These are phyloP conservation scores for Drosophila peninsularis DNA, from an alignment of 2,888 invertebrate genomes.

Conservation along the genomic window DNA sequence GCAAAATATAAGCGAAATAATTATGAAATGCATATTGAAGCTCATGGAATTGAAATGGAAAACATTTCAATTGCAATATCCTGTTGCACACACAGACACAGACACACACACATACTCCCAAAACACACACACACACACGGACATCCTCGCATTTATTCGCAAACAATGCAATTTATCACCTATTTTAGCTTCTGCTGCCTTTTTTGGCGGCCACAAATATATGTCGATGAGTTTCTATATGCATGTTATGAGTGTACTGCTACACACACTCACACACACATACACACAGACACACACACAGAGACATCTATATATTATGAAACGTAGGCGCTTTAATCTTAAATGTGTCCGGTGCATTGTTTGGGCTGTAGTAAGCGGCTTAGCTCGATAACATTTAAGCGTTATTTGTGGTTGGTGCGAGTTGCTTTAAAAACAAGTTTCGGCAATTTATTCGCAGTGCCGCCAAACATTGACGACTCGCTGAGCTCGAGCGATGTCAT, in stretches of 20 bases:
- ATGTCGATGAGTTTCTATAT: conserved; percentile 19
- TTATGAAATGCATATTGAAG: conserved; percentile 40
- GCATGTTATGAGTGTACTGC: background rate
- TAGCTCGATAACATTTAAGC: conserved; percentile 39
- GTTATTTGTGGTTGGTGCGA: conserved; percentile 1
- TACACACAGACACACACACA: conserved; percentile 11
- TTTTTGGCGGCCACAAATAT: conserved; percentile 1
- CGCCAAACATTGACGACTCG: conserved; percentile 95
- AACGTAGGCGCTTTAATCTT: conserved; percentile 40
- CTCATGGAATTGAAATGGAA: conserved; percentile 29
- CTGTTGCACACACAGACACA: conserved; percentile 41
- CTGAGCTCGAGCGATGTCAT: conserved; percentile 94
- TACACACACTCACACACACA: background rate
- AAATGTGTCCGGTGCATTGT: conserved; percentile 40
- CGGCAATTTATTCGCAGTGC: conserved; percentile 87
- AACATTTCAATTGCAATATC: conserved; percentile 57
- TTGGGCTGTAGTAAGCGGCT: conserved; percentile 47
- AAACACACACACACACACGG: background rate
- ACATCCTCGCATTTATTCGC: conserved; percentile 10
- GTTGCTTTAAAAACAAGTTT: background rate
- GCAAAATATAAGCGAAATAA: conserved; percentile 33
- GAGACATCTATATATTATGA: conserved; percentile 10
- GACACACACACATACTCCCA: background rate
- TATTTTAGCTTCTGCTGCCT: conserved; percentile 25
- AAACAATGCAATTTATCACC: conserved; percentile 50